Base-by-base conservation (phyloP, 1,140 invertebrate species). In the Lethrus apterus region DNA sequence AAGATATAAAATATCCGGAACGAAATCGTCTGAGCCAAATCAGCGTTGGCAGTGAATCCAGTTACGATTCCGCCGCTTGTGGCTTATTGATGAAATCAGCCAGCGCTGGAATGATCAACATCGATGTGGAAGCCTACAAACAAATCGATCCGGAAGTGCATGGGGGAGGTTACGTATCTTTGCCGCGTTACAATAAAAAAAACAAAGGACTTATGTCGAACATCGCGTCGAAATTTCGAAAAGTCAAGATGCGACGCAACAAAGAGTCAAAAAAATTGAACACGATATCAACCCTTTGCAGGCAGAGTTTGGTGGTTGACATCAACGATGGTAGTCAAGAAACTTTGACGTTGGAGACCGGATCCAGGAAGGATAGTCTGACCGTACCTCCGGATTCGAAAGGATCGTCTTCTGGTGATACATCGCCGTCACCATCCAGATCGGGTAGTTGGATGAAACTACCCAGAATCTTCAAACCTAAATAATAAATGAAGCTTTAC, bases 71-170 rank as follows among this genome's bases (percentile, higher is more conserved):
- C 5, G 66, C 56, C 23, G 50, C 58, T 21, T 55, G 55, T 32
- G 52, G 60, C 4, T 54, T 67, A 7, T 59, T 81, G 2, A 72
- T 76, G 1, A 81, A 84, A 56, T 83, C 80, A 17, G 77, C 79
- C 1, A 84, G 81, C 51, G 81, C 76, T 0, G 81, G 81, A 8
- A 83, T 83, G 75, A 82, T 85, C 33, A 79, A 80, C 47, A 66
- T 80, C 1, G 78, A 80, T 44, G 58, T 70, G 10, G 70, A 75
- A 7, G 68, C 74, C 2, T 79, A 74, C 59, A 70, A 73, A 45
- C 68, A 73, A 50, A 57, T 73, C 14, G 51, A 58, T 26, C 53
- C 61, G 0, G 62, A 62, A 26, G 51, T 54, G 5, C 46, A 64
- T 20, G 51, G 46, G 24, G 56, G 63, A 15, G 63, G 67, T 19